phyloP scores from a whole-genome alignment of 2,888 invertebrate genomes.

The Acanthoscelides obtectus region DNA sequence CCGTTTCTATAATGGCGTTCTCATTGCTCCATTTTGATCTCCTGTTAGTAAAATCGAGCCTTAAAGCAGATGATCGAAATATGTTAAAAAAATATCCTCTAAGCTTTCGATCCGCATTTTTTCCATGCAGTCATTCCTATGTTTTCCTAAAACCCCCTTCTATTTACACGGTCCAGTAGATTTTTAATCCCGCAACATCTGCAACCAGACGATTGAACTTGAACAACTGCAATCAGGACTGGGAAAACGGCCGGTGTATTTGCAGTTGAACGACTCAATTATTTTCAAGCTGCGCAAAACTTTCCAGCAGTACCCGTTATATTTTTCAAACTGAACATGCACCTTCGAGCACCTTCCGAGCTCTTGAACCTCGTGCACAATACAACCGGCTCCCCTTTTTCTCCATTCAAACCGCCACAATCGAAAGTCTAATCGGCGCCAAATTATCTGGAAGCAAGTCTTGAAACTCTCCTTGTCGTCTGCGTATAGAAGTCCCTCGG shows the following conservation, averaged over 20 bases:
- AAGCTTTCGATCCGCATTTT: too few relatives aligned
- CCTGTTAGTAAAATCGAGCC: too few relatives aligned
- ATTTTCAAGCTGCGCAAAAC: neutral
- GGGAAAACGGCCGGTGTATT: neutral
- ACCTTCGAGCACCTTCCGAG: neutral
- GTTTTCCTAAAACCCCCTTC: too few relatives aligned
- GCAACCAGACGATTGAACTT: too few relatives aligned
- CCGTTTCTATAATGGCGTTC: too few relatives aligned
- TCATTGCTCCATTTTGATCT: too few relatives aligned
- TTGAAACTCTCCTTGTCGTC: neutral
- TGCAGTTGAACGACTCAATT: neutral
- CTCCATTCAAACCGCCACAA: neutral
- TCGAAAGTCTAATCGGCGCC: neutral
- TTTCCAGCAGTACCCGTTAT: neutral
- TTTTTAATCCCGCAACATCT: too few relatives aligned
- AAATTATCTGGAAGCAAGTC: neutral
- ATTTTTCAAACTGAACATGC: neutral
- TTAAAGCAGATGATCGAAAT: too few relatives aligned
- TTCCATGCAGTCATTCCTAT: too few relatives aligned
- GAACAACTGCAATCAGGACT: neutral
- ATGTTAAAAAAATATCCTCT: too few relatives aligned
- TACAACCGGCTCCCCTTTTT: neutral
- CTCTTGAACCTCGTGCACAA: neutral
- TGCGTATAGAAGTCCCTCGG: neutral
- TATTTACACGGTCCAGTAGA: too few relatives aligned